Base-by-base conservation (phyloP, 2,113 vertebrate genomes). In the Cisticola juncidis region DNA sequence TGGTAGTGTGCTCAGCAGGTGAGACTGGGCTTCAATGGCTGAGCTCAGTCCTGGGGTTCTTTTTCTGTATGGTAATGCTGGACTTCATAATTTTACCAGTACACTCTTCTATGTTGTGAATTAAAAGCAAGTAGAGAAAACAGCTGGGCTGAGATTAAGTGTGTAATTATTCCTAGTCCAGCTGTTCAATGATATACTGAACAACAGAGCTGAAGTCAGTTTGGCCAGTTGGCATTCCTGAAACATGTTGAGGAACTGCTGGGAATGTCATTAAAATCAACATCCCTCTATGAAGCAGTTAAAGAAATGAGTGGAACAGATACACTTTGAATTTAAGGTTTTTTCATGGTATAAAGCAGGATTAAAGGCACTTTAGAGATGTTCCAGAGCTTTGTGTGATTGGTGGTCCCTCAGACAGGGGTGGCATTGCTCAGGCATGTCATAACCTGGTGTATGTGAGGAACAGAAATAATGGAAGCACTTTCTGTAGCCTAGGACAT, bases 141-240 rank as follows among this genome's bases (percentile, higher is more conserved):
- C 53, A 84, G 21, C 20, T 81, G 68, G 53, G 14, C 48, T 88
- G 64, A 72, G 45, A 76, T 92, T 53, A 96, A 73, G 47, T 12
- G 2, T 40, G 50, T 47, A 73, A 62, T 90, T 96, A 71, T 72
- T 88, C n/a, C 38, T 86, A 15, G 57, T 74, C 26, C 33, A 88
- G 47, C 24, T 80, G 6, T 48, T 88, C 25, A n/a, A 8, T 65
- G 35, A 36, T 57, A 4, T 4, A 18, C 25, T 23, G 14, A 66
- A 19, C 5, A 4, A 28, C 44, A 72, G n/a, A 51, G 28, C 53
- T 93, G 54, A 33, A 88, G 44, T 92, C 70, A 65, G 3, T 85
- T 86, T 95, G 56, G 70, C 44, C 36, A 38, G n/a, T 65, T 94
- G 45, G 26, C 48, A 64, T 76, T 73, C 42, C 18, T 94, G 48